Base-by-base conservation (phyloP, 2,888 invertebrate genomes). In the Tenthredo notha region DNA sequence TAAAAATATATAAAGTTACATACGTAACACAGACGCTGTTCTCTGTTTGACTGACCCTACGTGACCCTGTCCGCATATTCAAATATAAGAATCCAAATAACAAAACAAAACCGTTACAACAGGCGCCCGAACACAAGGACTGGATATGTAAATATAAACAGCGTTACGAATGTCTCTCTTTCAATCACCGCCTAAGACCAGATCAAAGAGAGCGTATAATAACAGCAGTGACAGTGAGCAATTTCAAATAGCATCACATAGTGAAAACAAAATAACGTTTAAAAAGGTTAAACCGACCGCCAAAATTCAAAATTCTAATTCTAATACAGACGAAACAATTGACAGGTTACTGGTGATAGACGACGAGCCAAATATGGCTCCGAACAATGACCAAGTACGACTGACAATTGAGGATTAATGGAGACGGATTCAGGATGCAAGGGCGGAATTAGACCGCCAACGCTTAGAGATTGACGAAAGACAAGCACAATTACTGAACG, bases 91-190 rank as follows among this genome's bases (percentile, higher is more conserved):
- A n/a, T n/a, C n/a, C n/a, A n/a, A n/a, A n/a, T n/a, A n/a, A n/a
- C n/a, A n/a, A n/a, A n/a, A n/a, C n/a, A n/a, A n/a, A 37, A 37
- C 37, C 80, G 84, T 75, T 90, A 70, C 70, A 70, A 70, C 18
- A 18, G 70, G 70, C 37, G 37, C 70, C 70, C 70, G 70, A 70
- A 70, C 70, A 70, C 1, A 70, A 18, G 70, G 37, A 70, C 70
- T n/a, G 37, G 37, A 10, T 18, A 70, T 37, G 70, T 33, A 33
- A 33, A 70, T 1, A n/a, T n/a, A 33, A 70, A 70, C 37, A 70
- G 0, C 29, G 2, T 10, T 37, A 67, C 70, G 12, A 12, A 70
- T 70, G 70, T 37, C 37, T n/a, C 4, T 70, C 37, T 18, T 18
- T 0, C 70, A 9, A 0, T 70, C 70, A 0, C 70, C 70, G 1